A percentile compares a stretch with the other conserved stretches of the same genome.
Conservation (phyloP, 1,140 invertebrate genomes). For the Ceratosolen fusciceps region DNA sequence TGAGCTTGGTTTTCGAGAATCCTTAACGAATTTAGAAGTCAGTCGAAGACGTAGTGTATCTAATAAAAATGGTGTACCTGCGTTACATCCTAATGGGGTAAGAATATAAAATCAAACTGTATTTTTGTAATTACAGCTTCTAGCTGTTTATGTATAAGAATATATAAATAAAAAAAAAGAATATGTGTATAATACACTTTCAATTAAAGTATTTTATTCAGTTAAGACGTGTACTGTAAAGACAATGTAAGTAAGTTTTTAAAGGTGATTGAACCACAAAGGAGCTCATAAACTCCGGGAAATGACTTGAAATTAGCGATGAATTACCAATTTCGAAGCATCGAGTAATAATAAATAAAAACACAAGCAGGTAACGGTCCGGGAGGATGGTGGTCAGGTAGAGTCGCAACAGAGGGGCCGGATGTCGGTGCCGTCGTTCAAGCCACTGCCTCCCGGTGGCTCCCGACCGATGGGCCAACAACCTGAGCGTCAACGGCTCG, state of each 20-base stretch:
- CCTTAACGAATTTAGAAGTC: slow-evolving; percentile 80
- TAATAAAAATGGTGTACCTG: slow-evolving; percentile 4
- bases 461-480: slow-evolving; percentile 68
- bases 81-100: slow-evolving; percentile 41
- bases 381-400: slow-evolving; percentile 49
- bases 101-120: background rate
- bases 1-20: slow-evolving; percentile 85
- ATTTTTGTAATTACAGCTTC: too few relatives aligned
- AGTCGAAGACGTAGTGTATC: slow-evolving; percentile 78
- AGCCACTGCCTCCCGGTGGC: slow-evolving; percentile 79
- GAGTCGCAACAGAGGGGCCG: slow-evolving; percentile 27
- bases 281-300: too few relatives aligned
- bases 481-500: slow-evolving; percentile 69
- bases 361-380: slow-evolving; percentile 52
- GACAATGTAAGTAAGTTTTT: too few relatives aligned
- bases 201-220: too few relatives aligned
- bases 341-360: too few relatives aligned
- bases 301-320: too few relatives aligned
- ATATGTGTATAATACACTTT: too few relatives aligned
- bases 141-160: too few relatives aligned
- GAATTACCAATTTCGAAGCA: too few relatives aligned
- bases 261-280: too few relatives aligned
- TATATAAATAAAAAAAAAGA: too few relatives aligned
- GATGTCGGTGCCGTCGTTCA: slow-evolving; percentile 78
- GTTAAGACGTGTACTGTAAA: too few relatives aligned